A percentile compares a stretch with the other conserved stretches of the same genome.
These are phyloP conservation scores for Heterotilapia buettikoferi DNA, from an alignment of 2,113 vertebrate genomes.

Conservation along the genomic window DNA sequence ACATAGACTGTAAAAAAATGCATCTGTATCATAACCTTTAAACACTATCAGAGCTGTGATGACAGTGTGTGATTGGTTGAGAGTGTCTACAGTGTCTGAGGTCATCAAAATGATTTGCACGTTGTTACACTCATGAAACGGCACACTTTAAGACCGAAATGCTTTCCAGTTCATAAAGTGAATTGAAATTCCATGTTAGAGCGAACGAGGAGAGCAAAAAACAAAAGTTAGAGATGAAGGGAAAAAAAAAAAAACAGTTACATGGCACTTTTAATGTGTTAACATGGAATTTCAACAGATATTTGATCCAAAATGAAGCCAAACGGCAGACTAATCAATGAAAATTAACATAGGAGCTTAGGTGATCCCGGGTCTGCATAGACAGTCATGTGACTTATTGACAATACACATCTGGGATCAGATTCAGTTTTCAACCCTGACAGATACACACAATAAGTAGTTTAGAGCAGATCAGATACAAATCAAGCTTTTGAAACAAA, in stretches of 20 bases:
- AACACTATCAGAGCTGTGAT: slow-evolving; percentile 52
- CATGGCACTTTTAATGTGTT: slow-evolving; percentile 58
- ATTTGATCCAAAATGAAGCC: slow-evolving; percentile 25
- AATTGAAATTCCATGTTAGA: slow-evolving; percentile 45
- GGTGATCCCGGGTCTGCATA: slow-evolving; percentile 36
- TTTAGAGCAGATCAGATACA: slow-evolving; percentile 38
- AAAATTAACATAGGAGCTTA: slow-evolving; percentile 1
- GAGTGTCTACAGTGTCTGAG: slow-evolving; percentile 63
- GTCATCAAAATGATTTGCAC: slow-evolving; percentile 52
- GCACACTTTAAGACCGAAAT: slow-evolving; percentile 12
- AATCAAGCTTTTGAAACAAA: slow-evolving; percentile 37
- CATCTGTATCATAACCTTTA: slow-evolving; percentile 67
- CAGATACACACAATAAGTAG: slow-evolving; percentile 26
- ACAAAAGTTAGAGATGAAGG: not conserved
- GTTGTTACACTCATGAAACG: slow-evolving; percentile 35
- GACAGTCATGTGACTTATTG: not conserved
- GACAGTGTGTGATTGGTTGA: slow-evolving; percentile 51
- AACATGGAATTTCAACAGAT: slow-evolving; percentile 41
- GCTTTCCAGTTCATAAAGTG: not conserved
- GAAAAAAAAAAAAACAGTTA: not conserved
- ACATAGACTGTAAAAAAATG: slow-evolving; percentile 94
- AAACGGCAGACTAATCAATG: not conserved
- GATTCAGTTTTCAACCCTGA: slow-evolving; percentile 3
- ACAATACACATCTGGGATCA: slow-evolving; percentile 34
- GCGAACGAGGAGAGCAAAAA: not conserved